These are phyloP conservation scores for Ornithoptera alexandrae DNA, from an alignment of 2,888 invertebrate genomes.

Conservation along the genomic window DNA sequence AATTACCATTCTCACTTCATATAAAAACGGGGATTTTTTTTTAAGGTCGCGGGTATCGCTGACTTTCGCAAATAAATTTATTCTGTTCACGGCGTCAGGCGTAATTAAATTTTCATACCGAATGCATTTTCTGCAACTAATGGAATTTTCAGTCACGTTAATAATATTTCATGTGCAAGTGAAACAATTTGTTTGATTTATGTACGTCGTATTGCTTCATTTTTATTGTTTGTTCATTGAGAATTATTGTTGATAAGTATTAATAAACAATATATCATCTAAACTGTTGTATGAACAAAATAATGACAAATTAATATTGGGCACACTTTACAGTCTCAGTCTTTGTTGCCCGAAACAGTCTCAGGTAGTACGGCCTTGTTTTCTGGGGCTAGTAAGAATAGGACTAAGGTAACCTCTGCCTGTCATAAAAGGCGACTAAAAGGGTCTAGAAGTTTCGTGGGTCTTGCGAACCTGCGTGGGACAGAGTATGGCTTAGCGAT, in stretches of 20 bases:
- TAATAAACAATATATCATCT: not conserved
- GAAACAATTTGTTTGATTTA: constrained; percentile 30
- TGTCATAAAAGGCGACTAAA: too few species aligned
- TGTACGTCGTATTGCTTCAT: not conserved
- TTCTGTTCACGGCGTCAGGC: constrained; percentile 27
- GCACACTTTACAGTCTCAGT: too few species aligned
- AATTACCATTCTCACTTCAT: constrained; percentile 8
- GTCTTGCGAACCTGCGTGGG: too few species aligned
- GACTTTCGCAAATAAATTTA: constrained; percentile 27
- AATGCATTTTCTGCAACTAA: constrained; percentile 32
- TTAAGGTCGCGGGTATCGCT: constrained; percentile 15
- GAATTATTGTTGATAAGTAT: not conserved
- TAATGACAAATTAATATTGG: too few species aligned
- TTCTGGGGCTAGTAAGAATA: too few species aligned
- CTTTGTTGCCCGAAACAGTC: too few species aligned
- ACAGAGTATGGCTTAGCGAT: too few species aligned
- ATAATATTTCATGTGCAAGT: constrained; percentile 29
- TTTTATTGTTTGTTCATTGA: not conserved
- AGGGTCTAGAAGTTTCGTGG: too few species aligned
- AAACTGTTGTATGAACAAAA: too few species aligned
- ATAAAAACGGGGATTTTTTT: constrained; percentile 18
- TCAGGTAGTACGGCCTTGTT: too few species aligned
- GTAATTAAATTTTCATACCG: constrained; percentile 29
- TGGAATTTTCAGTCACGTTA: constrained; percentile 30
- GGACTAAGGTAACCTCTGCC: too few species aligned